phyloP scores from a whole-genome alignment of 1,140 invertebrate species.

The Danaus melanippus region DNA sequence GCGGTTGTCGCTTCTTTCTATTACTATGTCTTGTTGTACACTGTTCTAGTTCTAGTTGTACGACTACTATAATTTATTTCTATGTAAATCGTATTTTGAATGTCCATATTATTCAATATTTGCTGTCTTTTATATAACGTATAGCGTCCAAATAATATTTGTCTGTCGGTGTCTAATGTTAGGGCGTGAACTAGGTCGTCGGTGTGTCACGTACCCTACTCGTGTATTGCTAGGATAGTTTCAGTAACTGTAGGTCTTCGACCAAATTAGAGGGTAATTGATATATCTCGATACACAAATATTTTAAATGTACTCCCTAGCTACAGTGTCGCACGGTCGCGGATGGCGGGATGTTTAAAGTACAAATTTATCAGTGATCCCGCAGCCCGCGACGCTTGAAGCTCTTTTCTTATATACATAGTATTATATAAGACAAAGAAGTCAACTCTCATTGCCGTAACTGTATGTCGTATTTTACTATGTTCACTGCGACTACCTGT shows the following conservation, averaged over 20 bases:
- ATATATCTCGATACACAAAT: conserved; percentile 61
- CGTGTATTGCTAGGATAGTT: conserved; percentile 51
- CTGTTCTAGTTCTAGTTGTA: conserved; percentile 32
- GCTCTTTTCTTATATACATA: conserved; percentile 62
- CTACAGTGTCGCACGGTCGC: conserved; percentile 31
- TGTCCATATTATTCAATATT: conserved; percentile 61
- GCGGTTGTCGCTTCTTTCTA: too few relatives aligned
- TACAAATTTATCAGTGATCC: conserved; percentile 63
- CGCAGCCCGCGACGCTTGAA: conserved; percentile 44
- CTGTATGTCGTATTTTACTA: conserved; percentile 47
- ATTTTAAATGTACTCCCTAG: conserved; percentile 35
- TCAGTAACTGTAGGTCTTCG: conserved; percentile 57
- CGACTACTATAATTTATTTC: conserved; percentile 26
- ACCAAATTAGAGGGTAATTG: conserved; percentile 61
- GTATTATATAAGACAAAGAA: conserved; percentile 48
- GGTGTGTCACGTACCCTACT: conserved; percentile 1
- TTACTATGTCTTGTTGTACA: conserved; percentile 2
- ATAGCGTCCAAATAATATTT: conserved; percentile 47
- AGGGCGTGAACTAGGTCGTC: conserved; percentile 10
- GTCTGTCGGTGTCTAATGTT: conserved; percentile 36
- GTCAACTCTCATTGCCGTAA: conserved; percentile 50
- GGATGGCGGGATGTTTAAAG: conserved; percentile 43
- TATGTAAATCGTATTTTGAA: conserved; percentile 43
- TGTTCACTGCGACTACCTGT: too few relatives aligned
- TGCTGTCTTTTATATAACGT: conserved; percentile 49